Conservation (phyloP, 2,113 vertebrate species). For the Sylvicapra grimmia region DNA sequence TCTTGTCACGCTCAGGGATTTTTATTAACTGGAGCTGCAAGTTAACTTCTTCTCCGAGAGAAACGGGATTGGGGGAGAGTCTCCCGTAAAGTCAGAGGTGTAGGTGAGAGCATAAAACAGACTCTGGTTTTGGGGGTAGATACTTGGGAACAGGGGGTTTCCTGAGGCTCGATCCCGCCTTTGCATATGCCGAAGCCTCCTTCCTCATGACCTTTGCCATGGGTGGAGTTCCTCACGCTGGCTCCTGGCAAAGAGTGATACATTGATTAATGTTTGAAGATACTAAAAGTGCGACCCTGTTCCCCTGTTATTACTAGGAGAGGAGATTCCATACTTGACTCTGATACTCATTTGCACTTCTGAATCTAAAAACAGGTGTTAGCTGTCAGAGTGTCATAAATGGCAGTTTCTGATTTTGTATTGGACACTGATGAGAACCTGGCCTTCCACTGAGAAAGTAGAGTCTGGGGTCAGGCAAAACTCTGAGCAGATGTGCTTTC, state of each 20-base stretch:
- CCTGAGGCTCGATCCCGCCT: no score
- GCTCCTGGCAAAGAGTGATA: neutral
- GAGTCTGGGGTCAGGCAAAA: neutral
- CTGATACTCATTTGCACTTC: neutral
- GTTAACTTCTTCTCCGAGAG: no score
- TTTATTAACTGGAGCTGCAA: no score
- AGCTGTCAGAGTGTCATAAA: neutral
- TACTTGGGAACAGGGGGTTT: no score
- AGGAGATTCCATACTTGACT: neutral
- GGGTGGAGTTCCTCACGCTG: no score
- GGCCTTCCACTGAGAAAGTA: neutral
- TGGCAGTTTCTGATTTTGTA: neutral
- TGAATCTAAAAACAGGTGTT: neutral
- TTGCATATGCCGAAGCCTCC: no score
- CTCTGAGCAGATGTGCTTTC: neutral
- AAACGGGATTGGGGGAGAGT: no score
- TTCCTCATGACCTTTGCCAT: no score
- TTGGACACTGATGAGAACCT: neutral
- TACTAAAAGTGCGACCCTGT: neutral
- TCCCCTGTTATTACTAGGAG: neutral
- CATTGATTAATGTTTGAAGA: neutral
- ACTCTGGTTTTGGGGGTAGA: no score
- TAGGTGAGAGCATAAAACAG: no score
- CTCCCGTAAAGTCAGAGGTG: no score
- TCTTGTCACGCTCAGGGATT: no score